A percentile compares a stretch with the other conserved stretches of the same genome.
Conservation (phyloP, 2,113 vertebrate genomes). For the Carassius carassius region DNA sequence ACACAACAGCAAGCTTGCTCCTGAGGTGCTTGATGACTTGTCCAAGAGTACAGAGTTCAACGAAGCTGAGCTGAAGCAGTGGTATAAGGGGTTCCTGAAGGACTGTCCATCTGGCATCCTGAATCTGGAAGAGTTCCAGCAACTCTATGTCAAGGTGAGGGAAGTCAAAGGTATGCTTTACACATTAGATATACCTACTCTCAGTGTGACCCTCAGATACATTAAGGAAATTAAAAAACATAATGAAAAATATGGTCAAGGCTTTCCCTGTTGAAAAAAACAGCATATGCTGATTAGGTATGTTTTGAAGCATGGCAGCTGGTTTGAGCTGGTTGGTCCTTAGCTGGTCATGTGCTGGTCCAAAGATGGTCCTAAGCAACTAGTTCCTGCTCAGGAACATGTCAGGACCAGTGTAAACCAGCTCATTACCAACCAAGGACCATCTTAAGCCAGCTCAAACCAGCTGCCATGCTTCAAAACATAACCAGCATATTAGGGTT, state of each 20-base stretch:
- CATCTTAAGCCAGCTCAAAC: too few species aligned
- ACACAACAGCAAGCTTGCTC: slow-evolving; percentile 96
- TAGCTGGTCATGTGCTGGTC: too few species aligned
- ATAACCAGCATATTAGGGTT: too few species aligned
- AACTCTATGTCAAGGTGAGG: slow-evolving; percentile 95
- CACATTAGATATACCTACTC: neutral
- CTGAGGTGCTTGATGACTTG: slow-evolving; percentile 94
- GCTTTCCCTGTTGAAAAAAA: too few species aligned
- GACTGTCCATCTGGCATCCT: slow-evolving; percentile 96
- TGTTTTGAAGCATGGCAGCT: too few species aligned
- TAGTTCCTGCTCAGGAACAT: too few species aligned
- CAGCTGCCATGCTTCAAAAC: too few species aligned
- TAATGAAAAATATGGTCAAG: neutral
- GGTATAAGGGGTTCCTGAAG: slow-evolving; percentile 99
- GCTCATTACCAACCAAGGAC: too few species aligned
- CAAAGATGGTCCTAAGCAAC: too few species aligned
- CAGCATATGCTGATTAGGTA: too few species aligned
- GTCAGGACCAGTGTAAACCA: too few species aligned
- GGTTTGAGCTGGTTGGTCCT: too few species aligned
- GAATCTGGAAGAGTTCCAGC: slow-evolving; percentile 97
- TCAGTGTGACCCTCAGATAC: neutral
- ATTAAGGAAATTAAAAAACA: neutral
- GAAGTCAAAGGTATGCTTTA: neutral
- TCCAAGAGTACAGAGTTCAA: slow-evolving; percentile 96
- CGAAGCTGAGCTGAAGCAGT: slow-evolving; percentile 97